Evolutionary conservation across 2,888 invertebrate species (phyloP).

Genomic region (Reticulitermes lucifugus): DNA sequence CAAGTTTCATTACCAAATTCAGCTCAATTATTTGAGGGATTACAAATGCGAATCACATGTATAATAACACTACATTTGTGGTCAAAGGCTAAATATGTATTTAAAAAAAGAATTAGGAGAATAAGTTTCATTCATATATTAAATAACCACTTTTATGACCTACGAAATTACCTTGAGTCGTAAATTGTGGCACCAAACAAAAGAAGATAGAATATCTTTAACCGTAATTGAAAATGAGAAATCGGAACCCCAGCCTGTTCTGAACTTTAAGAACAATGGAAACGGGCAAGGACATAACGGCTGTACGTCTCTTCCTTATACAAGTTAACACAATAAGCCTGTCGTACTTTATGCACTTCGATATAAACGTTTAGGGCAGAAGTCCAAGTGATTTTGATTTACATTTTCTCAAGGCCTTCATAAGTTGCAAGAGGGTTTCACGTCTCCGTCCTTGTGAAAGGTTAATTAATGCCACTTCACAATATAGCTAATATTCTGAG

Average conservation of each 20-base stretch:
- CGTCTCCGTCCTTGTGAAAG: too few species aligned
- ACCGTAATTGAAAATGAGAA: neutral
- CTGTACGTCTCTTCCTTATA: neutral
- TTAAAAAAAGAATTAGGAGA: neutral
- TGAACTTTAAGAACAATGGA: neutral
- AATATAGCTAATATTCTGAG: neutral
- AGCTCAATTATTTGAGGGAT: too few species aligned
- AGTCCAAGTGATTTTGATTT: neutral
- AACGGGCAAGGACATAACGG: neutral
- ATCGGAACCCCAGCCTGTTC: too few species aligned
- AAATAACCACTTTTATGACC: neutral
- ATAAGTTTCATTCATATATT: neutral
- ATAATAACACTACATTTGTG: too few species aligned
- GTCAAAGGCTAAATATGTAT: neutral
- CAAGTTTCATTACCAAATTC: too few species aligned
- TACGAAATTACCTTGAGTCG: neutral
- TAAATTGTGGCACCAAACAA: neutral
- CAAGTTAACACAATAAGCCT: neutral
- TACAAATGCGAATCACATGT: too few species aligned
- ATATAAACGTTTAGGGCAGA: neutral
- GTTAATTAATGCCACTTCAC: neutral
- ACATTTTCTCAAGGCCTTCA: neutral
- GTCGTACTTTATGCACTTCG: neutral
- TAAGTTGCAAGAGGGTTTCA: too few species aligned
- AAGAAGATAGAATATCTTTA: neutral